A percentile compares a stretch with the other conserved stretches of the same genome.
phyloP scores from a whole-genome alignment of 2,888 invertebrate species.

The Leucophenga montana region DNA sequence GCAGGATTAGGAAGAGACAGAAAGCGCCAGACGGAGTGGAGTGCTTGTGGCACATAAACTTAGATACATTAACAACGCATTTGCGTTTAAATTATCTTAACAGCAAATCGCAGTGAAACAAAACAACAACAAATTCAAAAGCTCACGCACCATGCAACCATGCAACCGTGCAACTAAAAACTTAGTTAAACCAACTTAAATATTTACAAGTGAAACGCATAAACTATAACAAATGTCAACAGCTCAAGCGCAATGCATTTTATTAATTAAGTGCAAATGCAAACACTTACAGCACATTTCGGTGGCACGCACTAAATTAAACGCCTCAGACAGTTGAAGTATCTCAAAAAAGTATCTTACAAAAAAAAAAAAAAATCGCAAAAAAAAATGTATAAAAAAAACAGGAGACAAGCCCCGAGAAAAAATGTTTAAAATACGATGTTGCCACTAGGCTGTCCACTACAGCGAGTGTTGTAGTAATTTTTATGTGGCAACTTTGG shows the following conservation, averaged over 20 bases:
- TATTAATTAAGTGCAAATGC: slow-evolving; percentile 66
- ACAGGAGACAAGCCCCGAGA: not conserved
- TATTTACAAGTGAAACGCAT: not conserved
- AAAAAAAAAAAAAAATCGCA: too few species aligned
- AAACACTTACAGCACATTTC: slow-evolving; percentile 63
- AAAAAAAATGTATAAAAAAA: too few species aligned
- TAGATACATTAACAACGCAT: slow-evolving; percentile 12
- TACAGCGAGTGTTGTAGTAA: too few species aligned
- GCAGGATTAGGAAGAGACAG: too few species aligned
- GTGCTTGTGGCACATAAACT: not conserved
- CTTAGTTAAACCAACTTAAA: not conserved
- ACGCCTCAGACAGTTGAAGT: not conserved
- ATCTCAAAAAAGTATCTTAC: too few species aligned
- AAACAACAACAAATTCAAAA: slow-evolving; percentile 3
- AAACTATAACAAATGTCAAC: not conserved
- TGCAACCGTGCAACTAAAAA: not conserved
- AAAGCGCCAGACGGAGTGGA: too few species aligned
- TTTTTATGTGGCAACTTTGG: slow-evolving; percentile 7
- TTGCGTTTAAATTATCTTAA: slow-evolving; percentile 22
- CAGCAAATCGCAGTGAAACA: slow-evolving; percentile 12
- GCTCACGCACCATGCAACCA: not conserved
- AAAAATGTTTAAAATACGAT: not conserved
- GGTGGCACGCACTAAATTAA: slow-evolving; percentile 26
- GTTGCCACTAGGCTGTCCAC: not conserved
- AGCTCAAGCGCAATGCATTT: slow-evolving; percentile 36